These are phyloP conservation scores for Musca domestica DNA, from an alignment of 1,140 invertebrate species.

Conservation along the genomic window DNA sequence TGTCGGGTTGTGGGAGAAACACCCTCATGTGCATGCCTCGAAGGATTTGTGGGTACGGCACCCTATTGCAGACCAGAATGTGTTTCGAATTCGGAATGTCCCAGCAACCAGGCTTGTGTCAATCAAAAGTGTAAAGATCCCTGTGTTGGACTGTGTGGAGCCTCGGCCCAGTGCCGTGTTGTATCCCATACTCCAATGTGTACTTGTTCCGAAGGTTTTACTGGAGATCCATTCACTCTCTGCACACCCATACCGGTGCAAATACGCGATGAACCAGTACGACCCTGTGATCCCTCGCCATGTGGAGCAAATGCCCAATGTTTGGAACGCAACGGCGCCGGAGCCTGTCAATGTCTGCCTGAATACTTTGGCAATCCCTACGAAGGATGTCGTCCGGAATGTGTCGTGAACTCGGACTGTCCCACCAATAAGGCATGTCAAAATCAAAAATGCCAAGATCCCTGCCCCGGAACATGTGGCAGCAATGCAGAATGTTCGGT, in stretches of 20 bases:
- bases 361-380: conserved; percentile 73
- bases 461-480: conserved; percentile 73
- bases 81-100: conserved; percentile 71
- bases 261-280: conserved; percentile 54
- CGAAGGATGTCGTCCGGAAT: conserved; percentile 71
- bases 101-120: conserved; percentile 65
- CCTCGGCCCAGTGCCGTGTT: conserved; percentile 69
- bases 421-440: conserved; percentile 67
- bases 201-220: conserved; percentile 65
- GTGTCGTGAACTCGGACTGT: conserved; percentile 71
- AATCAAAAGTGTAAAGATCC: conserved; percentile 71
- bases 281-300: conserved; percentile 70
- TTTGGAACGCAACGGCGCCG: conserved; percentile 64
- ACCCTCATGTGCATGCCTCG: conserved; percentile 67
- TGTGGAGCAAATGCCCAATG: conserved; percentile 77
- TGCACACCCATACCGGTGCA: conserved; percentile 57
- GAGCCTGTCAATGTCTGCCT: conserved; percentile 68
- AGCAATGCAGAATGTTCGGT: conserved; percentile 72
- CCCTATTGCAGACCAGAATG: conserved; percentile 75
- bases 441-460: conserved; percentile 73
- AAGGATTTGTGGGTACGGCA: conserved; percentile 68
- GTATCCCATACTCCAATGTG: conserved; percentile 72
- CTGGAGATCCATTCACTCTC: conserved; percentile 70
- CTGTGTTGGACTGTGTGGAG: conserved; percentile 68
- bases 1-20: conserved; percentile 64